phyloP scores from a whole-genome alignment of 2,113 vertebrate genomes.

The Athene noctua region DNA sequence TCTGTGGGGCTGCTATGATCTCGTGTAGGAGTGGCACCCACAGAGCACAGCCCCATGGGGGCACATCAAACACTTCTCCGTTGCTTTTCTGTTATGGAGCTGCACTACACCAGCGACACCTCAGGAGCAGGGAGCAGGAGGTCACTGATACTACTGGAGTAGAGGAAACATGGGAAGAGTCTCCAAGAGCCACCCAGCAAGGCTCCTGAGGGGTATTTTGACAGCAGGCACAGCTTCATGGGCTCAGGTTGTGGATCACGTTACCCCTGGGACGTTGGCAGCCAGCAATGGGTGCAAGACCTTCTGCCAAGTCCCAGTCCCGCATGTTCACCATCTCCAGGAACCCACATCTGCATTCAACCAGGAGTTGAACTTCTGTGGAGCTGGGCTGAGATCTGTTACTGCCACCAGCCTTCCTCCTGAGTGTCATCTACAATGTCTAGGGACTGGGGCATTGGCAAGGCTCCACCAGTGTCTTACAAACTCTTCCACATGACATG shows the following conservation, averaged over 20 bases:
- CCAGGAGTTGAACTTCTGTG: not conserved
- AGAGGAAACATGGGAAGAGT: not conserved
- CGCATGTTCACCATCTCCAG: fast-evolving
- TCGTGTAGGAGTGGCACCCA: not conserved
- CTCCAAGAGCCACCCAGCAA: not conserved
- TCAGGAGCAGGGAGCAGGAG: not conserved
- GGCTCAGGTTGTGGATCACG: fast-evolving
- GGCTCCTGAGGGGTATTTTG: not conserved
- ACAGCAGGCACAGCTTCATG: not conserved
- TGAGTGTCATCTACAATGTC: not conserved
- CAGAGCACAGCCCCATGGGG: not conserved
- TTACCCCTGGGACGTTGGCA: not conserved
- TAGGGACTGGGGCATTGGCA: not conserved
- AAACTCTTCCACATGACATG: not conserved
- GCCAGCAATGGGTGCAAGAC: not conserved
- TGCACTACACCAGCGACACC: not conserved
- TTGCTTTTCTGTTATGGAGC: not conserved
- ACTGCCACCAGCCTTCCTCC: not conserved
- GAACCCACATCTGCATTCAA: not conserved
- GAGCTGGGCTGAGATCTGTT: not conserved
- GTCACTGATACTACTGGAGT: not conserved
- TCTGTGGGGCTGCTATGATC: not conserved
- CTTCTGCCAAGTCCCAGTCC: not conserved
- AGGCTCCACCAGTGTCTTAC: not conserved
- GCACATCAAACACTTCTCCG: fast-evolving